These are phyloP conservation scores for Jacana jacana DNA, from an alignment of 2,113 vertebrate species.

Conservation along the genomic window DNA sequence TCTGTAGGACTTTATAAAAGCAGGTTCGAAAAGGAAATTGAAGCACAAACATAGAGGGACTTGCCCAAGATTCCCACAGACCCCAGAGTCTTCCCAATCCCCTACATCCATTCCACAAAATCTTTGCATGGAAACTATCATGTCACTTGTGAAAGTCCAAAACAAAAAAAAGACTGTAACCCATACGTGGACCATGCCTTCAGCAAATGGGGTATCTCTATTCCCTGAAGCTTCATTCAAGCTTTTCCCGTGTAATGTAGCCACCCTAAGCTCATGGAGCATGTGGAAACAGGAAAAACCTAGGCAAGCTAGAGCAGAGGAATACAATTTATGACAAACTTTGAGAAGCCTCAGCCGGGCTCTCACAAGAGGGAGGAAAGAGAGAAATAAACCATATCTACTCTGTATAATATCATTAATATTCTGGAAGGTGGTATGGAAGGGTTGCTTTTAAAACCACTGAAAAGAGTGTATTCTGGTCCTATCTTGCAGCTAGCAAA, in stretches of 20 bases:
- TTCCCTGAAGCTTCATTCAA: neutral
- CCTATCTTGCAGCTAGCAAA: neutral
- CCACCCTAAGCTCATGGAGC: neutral
- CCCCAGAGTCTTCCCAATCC: neutral
- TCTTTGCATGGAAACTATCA: neutral
- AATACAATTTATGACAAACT: neutral
- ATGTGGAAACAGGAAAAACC: neutral
- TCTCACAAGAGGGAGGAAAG: neutral
- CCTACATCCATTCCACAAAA: neutral
- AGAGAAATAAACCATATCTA: neutral
- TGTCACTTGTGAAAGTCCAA: neutral
- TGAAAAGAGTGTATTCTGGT: neutral
- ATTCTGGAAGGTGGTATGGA: neutral
- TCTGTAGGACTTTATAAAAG: neutral
- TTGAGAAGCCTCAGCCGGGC: neutral
- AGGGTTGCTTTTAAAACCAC: neutral
- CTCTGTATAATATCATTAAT: neutral
- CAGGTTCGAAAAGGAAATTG: neutral
- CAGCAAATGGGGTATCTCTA: neutral
- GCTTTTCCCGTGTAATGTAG: neutral
- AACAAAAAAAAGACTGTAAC: neutral
- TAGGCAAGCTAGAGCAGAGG: neutral
- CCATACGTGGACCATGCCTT: neutral
- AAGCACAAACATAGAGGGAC: accelerated
- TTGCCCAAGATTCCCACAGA: neutral